Evolutionary conservation across 2,113 vertebrate genomes (phyloP).

Genomic region (Thamnaconus septentrionalis): DNA sequence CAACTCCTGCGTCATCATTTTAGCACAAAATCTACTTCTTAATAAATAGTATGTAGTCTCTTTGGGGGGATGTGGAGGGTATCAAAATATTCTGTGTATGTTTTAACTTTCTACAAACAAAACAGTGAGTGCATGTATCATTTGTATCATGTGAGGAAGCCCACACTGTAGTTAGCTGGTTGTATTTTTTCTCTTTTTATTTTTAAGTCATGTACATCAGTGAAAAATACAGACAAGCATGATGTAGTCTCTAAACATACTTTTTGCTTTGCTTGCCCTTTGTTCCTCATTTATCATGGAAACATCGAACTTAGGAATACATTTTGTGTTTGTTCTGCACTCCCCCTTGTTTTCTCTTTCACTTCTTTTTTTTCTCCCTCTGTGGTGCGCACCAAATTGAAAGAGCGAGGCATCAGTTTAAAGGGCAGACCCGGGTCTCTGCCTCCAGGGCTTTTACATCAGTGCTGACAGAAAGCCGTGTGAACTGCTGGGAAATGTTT

Average conservation of each 20-base stretch:
- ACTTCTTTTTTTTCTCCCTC: slow-evolving; percentile 27
- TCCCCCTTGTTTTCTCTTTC: slow-evolving; percentile 42
- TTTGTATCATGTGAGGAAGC: no score
- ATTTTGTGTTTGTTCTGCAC: slow-evolving; percentile 44
- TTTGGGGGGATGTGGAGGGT: no score
- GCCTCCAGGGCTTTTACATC: slow-evolving; percentile 75
- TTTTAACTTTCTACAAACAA: no score
- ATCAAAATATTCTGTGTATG: no score
- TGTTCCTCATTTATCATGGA: slow-evolving; percentile 39
- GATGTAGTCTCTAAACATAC: slow-evolving; percentile 23
- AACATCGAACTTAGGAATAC: slow-evolving; percentile 33
- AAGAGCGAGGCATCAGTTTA: slow-evolving; percentile 71
- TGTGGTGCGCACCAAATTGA: slow-evolving; percentile 68
- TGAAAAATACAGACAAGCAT: no score
- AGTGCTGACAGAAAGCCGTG: slow-evolving; percentile 73
- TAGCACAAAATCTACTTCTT: neutral
- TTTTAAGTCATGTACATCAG: no score
- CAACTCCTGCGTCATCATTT: no score
- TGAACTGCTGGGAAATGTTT: slow-evolving; percentile 78
- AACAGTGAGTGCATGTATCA: no score
- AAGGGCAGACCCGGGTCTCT: slow-evolving; percentile 73
- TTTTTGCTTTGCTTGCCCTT: slow-evolving; percentile 37
- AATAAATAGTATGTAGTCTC: slow-evolving; percentile 6
- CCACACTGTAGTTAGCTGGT: no score
- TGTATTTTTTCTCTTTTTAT: no score